Percentiles rank a stretch among this genome's conserved stretches.
phyloP scores from a whole-genome alignment of 1,140 invertebrate species.

The Musca domestica region DNA sequence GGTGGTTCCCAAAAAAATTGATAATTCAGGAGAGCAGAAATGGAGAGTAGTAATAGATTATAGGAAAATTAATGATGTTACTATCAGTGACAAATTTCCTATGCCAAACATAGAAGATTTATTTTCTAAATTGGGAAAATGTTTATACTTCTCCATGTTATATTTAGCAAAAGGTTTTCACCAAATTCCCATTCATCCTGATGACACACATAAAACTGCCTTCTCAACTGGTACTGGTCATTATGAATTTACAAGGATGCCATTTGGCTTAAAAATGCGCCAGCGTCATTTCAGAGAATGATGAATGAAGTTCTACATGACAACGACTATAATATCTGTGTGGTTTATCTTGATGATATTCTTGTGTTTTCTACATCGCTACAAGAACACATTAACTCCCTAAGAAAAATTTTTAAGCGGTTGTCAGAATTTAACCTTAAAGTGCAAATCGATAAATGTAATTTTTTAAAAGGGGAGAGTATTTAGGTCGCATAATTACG shows the following conservation, averaged over 20 bases:
- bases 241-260: constrained; percentile 25
- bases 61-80: constrained; percentile 48
- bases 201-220: constrained; percentile 29
- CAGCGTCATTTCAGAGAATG: no score
- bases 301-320: no score
- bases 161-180: no score
- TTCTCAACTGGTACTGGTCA: constrained; percentile 10
- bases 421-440: not conserved
- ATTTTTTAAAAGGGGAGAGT: constrained; percentile 24
- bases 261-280: no score
- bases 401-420: not conserved
- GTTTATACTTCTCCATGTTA: no score
- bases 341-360: no score
- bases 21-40: constrained; percentile 50
- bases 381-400: constrained; percentile 5
- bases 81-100: constrained; percentile 55
- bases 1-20: no score
- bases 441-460: constrained; percentile 20
- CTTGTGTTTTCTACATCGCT: no score
- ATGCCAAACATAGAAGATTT: constrained; percentile 58
- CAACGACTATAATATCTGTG: no score
- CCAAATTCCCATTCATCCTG: constrained; percentile 31
- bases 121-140: no score
- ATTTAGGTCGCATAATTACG: constrained; percentile 29
- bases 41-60: constrained; percentile 52